Conservation (phyloP, 2,113 vertebrate species). For the Emydocephalus ijimae region DNA sequence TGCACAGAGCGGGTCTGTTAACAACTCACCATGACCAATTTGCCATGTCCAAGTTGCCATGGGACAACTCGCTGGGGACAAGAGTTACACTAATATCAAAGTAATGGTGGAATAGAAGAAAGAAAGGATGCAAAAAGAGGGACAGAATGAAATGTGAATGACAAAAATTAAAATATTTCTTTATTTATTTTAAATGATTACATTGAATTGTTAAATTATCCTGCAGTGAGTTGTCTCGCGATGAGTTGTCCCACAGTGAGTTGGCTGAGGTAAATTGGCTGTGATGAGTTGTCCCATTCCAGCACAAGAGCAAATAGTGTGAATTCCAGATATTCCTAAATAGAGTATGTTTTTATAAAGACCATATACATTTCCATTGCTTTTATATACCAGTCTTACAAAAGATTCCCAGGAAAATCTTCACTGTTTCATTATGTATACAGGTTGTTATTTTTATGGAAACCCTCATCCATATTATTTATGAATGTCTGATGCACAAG, state of each 20-base stretch:
- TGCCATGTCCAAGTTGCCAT: neutral
- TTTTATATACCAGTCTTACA: neutral
- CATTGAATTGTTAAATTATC: neutral
- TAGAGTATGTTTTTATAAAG: neutral
- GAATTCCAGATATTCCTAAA: neutral
- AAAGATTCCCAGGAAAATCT: neutral
- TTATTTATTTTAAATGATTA: neutral
- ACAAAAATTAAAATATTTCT: neutral
- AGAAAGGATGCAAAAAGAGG: neutral
- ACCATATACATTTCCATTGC: neutral
- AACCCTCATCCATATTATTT: neutral
- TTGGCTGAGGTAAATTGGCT: neutral
- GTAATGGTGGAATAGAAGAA: neutral
- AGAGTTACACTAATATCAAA: neutral
- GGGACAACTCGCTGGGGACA: neutral
- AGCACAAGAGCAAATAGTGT: neutral
- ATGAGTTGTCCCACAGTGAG: neutral
- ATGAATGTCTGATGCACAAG: neutral
- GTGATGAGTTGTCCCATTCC: neutral
- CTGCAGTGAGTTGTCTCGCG: neutral
- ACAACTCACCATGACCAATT: neutral
- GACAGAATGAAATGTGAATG: neutral
- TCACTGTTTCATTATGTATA: neutral
- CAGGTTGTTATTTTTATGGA: neutral
- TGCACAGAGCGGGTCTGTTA: neutral